Percentiles rank a stretch among this genome's conserved stretches.
Evolutionary conservation across 2,888 invertebrate species (phyloP).

Genomic region (Nematopogon swammerdamellus): DNA sequence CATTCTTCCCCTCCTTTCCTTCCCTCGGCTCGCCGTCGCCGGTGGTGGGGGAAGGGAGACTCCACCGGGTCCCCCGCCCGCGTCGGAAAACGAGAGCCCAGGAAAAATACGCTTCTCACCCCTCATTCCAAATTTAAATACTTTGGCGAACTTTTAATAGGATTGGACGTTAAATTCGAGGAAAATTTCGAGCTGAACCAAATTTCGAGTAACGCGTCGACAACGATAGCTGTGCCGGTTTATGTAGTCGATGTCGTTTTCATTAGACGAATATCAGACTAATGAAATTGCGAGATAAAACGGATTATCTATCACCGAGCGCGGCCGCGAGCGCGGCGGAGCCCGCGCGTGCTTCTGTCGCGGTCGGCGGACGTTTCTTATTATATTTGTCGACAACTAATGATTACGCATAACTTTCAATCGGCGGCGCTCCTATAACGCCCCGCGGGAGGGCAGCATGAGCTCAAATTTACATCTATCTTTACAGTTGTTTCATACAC

Average conservation of each 20-base stretch:
- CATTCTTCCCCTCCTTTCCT: slow-evolving; percentile 16
- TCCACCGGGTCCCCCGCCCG: neutral
- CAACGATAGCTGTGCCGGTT: neutral
- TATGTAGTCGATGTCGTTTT: neutral
- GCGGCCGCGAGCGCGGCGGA: no score
- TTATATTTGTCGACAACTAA: no score
- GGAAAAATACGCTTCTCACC: slow-evolving; percentile 19
- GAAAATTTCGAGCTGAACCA: slow-evolving; percentile 35
- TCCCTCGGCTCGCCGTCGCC: no score
- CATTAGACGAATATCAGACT: slow-evolving; percentile 2
- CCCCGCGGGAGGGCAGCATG: no score
- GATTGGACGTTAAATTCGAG: slow-evolving; percentile 50
- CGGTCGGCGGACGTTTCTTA: no score
- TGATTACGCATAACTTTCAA: no score
- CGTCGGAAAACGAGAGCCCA: neutral
- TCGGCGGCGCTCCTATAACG: no score
- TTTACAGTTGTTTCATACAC: no score
- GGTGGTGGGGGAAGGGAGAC: no score
- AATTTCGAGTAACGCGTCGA: slow-evolving; percentile 26
- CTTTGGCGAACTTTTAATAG: slow-evolving; percentile 53
- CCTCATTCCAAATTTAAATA: slow-evolving; percentile 54
- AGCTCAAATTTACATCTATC: no score
- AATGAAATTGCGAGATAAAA: neutral
- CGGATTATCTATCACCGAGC: no score
- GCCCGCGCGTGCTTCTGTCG: no score